These are phyloP conservation scores for Melierax canorus DNA, from an alignment of 2,113 vertebrate genomes.

Conservation along the genomic window DNA sequence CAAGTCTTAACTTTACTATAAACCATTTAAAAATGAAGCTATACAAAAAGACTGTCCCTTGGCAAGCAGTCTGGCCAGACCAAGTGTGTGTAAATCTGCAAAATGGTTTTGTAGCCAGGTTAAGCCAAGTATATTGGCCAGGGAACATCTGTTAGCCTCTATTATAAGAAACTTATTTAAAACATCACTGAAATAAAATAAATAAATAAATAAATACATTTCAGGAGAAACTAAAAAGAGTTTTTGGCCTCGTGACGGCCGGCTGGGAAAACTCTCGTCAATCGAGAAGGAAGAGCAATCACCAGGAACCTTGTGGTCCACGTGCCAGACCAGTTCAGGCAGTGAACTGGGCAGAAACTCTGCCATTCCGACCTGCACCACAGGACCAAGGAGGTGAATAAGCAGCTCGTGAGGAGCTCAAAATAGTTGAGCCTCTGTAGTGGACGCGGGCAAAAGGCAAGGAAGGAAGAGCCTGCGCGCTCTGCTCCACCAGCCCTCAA, in stretches of 20 bases:
- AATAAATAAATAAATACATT: not conserved
- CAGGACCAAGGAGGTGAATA: not conserved
- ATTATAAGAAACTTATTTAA: not conserved
- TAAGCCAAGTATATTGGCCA: not conserved
- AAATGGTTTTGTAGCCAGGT: not conserved
- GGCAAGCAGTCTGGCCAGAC: not conserved
- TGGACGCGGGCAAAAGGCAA: not conserved
- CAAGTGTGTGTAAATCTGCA: not conserved
- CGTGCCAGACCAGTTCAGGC: not conserved
- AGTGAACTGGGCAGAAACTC: not conserved
- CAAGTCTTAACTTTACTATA: not conserved
- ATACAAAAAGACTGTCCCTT: not conserved
- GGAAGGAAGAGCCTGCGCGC: accelerated
- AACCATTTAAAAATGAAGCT: not conserved
- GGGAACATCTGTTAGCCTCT: not conserved
- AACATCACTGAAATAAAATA: not conserved
- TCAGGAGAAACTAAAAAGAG: not conserved
- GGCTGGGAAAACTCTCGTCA: not conserved
- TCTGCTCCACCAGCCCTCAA: not conserved
- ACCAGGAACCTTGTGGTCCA: not conserved
- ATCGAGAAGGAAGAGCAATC: not conserved
- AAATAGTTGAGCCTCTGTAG: not conserved
- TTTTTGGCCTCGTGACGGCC: not conserved
- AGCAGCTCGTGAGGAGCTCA: not conserved
- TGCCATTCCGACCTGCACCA: not conserved